Percentiles rank a stretch among this genome's conserved stretches.
These are phyloP conservation scores for Oncorhynchus mykiss DNA, from an alignment of 2,113 vertebrate species.

Conservation along the genomic window DNA sequence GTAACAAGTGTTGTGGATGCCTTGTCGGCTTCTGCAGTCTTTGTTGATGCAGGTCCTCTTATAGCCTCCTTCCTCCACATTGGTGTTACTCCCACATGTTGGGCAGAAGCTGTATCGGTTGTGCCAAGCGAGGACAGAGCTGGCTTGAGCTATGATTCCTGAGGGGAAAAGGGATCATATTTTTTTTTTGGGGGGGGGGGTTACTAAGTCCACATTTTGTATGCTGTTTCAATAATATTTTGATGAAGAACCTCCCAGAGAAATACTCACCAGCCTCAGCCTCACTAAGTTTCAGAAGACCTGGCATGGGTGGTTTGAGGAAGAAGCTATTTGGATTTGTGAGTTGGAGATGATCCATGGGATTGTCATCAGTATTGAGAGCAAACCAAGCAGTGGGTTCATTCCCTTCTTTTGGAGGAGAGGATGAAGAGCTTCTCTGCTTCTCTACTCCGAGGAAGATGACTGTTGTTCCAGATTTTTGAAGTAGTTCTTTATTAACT, in stretches of 20 bases:
- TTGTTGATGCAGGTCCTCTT: constrained; percentile 87
- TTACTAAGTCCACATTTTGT: too few species aligned
- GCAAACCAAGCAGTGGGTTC: constrained; percentile 88
- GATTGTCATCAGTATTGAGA: constrained; percentile 70
- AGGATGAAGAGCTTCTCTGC: constrained; percentile 30
- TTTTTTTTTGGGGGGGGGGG: background rate
- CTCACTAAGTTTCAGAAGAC: constrained; percentile 81
- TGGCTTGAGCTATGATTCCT: constrained; percentile 90
- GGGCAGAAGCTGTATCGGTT: constrained; percentile 86
- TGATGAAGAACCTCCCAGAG: background rate
- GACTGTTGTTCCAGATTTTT: constrained; percentile 65
- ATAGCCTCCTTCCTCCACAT: constrained; percentile 84
- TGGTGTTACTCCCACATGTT: constrained; percentile 84
- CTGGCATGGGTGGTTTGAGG: constrained; percentile 79
- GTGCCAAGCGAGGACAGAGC: constrained; percentile 90
- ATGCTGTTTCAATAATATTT: too few species aligned
- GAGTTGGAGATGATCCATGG: constrained; percentile 73
- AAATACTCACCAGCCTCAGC: constrained; percentile 87
- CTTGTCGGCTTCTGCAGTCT: constrained; percentile 81
- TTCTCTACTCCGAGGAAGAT: constrained; percentile 91
- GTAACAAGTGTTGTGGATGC: constrained; percentile 91
- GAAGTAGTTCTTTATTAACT: constrained; percentile 72
- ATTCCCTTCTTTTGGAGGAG: constrained; percentile 51
- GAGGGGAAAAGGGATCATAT: background rate
- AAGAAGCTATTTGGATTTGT: constrained; percentile 76